Evolutionary conservation across 2,797 vertebrate genomes (phyloP).

Genomic region (Falco concolor): DNA sequence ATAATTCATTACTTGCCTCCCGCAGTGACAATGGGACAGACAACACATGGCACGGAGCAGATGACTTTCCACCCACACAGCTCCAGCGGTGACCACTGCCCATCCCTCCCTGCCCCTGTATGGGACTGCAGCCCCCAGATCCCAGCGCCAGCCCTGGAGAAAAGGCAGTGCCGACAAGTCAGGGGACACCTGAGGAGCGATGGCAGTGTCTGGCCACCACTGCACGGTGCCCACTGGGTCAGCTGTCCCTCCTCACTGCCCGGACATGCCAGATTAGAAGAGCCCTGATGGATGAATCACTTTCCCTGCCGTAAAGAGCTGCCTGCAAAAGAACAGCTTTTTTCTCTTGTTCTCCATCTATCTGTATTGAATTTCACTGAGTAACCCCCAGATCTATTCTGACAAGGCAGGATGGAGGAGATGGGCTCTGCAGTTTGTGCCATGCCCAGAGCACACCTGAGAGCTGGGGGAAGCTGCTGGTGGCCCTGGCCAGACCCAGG

Average conservation of each 20-base stretch:
- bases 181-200: background rate
- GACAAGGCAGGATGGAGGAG: background rate
- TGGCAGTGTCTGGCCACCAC: background rate
- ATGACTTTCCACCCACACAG: background rate
- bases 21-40: rapidly evolving
- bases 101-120: background rate
- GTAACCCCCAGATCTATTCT: rapidly evolving
- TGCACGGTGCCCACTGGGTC: rapidly evolving
- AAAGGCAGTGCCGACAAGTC: rapidly evolving
- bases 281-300: background rate
- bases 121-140: background rate
- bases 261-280: rapidly evolving
- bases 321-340: slow-evolving; percentile 1
- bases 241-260: background rate
- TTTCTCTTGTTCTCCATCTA: background rate
- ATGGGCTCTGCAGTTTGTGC: rapidly evolving
- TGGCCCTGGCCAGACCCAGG: background rate
- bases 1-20: background rate
- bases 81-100: background rate
- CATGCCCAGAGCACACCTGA: rapidly evolving
- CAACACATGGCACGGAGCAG: rapidly evolving
- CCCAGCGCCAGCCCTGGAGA: background rate
- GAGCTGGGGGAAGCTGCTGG: background rate
- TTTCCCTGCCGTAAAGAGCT: background rate
- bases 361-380: background rate